phyloP scores from a whole-genome alignment of 2,113 vertebrate genomes.

The Sus scrofa region DNA sequence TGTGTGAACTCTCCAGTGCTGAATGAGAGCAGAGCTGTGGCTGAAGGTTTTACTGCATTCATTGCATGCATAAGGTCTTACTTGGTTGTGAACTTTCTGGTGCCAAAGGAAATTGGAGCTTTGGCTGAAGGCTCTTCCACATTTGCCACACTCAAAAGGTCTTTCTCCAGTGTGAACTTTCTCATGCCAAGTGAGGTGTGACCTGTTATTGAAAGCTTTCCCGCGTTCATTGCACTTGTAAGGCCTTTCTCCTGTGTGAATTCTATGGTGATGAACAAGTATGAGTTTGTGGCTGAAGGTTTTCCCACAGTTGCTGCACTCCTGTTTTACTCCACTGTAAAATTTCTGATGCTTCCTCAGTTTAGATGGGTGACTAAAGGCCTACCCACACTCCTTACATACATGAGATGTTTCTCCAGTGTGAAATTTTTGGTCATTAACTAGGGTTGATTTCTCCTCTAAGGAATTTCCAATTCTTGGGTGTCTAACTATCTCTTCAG shows the following conservation, averaged over 20 bases:
- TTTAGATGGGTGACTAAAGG: not conserved
- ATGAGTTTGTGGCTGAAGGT: slow-evolving; percentile 8
- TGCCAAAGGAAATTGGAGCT: slow-evolving; percentile 49
- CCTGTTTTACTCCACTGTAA: not conserved
- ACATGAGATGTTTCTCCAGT: not conserved
- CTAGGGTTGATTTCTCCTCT: not conserved
- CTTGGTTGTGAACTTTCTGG: slow-evolving; percentile 44
- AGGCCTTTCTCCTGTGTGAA: slow-evolving; percentile 32
- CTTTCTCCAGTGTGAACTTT: slow-evolving; percentile 58
- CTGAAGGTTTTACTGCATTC: slow-evolving; percentile 48
- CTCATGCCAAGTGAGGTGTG: slow-evolving; percentile 42
- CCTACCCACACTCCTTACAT: slow-evolving; percentile 16
- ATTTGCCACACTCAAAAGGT: slow-evolving; percentile 55
- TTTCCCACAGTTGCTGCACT: not conserved
- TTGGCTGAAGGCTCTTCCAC: slow-evolving; percentile 57
- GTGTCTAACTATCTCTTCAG: slow-evolving; percentile 1
- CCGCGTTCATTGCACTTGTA: slow-evolving; percentile 3
- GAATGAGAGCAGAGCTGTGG: slow-evolving; percentile 28
- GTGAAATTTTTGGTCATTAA: not conserved
- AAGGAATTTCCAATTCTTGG: not conserved
- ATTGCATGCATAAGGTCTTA: slow-evolving; percentile 37
- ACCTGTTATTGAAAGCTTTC: slow-evolving; percentile 42
- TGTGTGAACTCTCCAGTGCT: slow-evolving; percentile 57
- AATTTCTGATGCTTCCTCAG: slow-evolving; percentile 25
- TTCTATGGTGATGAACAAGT: slow-evolving; percentile 47